Evolutionary conservation across 2,113 vertebrate genomes (phyloP), one percentile per base, ranked within the genome.

Genomic region (Murina feae): DNA sequence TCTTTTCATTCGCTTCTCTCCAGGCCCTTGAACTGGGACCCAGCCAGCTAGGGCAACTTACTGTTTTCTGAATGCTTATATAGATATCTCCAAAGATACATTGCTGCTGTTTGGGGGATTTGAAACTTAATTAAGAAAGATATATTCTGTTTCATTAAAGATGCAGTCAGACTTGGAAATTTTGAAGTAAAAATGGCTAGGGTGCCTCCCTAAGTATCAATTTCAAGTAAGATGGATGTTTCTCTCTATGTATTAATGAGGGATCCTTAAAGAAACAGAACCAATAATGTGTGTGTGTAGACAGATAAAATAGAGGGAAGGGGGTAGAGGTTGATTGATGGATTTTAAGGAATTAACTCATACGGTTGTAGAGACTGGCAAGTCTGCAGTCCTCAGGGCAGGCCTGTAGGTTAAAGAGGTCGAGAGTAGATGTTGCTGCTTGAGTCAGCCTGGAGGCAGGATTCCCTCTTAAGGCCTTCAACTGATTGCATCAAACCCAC

Each of bases 21-120:
- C 44, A 44, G 44, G 44, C 9, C 44, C 44, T 44, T 44, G 44
- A 44, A 44, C 44, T 44, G 44, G 44, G 44, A 44, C 44, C 44
- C 44, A 44, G 10, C 44, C 20, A 21, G 53, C 53, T 53, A 53
- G 53, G 18, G 47, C 47, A 28, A 53, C 21, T 74, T 86, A 86
- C 9, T 68, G 17, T 72, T 95, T 96, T 75, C 25, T 75, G 86
- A 89, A 81, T 94, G 10, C 9, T 42, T 47, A 83, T 76, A 44
- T 85, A 58, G 85, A 51, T 81, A 68, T 79, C 18, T 25, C 13
- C 4, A 89, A 93, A 60, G 32, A 75, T 74, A 79, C n/a, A 42
- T 91, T 83, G 55, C 74, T 96, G 35, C 90, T 95, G 42, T 92
- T 79, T 75, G 71, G 76, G 49, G 10, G 37, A 86, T 85, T 91